phyloP scores from a whole-genome alignment of 53 echinoderm and acorn worm species.

The Echinometra lucunter region DNA sequence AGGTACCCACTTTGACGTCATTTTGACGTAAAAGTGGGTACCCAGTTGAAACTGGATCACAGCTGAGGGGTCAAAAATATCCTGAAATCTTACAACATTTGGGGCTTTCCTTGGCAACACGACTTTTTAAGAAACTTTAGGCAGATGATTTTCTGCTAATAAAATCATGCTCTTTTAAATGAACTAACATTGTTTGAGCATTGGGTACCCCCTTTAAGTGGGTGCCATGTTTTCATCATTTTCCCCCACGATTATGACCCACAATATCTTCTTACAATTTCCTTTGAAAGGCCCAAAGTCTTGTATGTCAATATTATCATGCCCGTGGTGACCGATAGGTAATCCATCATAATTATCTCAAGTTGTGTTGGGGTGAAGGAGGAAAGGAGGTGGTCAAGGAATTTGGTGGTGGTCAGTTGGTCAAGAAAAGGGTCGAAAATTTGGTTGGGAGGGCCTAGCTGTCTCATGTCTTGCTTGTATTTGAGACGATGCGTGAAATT shows the following conservation, averaged over 20 bases:
- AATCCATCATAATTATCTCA: conserved; percentile 58
- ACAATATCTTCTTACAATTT: conserved; percentile 27
- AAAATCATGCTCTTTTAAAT: no score
- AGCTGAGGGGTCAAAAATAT: no score
- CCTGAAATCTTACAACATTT: no score
- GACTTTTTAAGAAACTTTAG: no score
- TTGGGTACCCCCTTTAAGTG: no score
- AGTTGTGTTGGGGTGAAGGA: conserved; percentile 24
- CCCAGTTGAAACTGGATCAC: no score
- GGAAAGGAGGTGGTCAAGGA: conserved; percentile 34
- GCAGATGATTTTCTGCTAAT: no score
- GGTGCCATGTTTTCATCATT: conserved; percentile 8
- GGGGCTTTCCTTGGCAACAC: no score
- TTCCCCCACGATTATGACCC: conserved; percentile 2
- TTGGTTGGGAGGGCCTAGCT: not conserved
- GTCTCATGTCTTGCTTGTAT: no score
- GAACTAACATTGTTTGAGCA: no score
- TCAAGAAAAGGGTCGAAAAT: not conserved
- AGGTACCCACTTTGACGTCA: no score
- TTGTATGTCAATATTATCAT: conserved; percentile 54
- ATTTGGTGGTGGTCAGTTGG: conserved; percentile 13
- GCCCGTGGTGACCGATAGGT: not conserved
- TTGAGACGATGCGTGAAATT: conserved; percentile 38
- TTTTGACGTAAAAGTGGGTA: no score
- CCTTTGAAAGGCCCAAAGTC: conserved; percentile 22